Evolutionary conservation across 2,113 vertebrate species (phyloP).

Genomic region (Falcunculus frontatus): DNA sequence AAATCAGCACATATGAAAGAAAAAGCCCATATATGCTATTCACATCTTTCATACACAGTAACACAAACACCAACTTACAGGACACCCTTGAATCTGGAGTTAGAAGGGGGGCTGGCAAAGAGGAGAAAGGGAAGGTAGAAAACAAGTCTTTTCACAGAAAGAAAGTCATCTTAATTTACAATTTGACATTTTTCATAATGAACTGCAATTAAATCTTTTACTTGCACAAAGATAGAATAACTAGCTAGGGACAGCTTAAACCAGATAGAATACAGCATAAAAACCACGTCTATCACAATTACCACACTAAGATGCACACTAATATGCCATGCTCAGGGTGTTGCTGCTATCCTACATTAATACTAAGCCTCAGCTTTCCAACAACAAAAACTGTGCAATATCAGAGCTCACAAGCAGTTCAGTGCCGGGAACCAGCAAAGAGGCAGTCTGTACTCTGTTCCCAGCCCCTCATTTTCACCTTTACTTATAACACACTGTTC

Average conservation of each 20-base stretch:
- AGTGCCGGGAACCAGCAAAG: fast-evolving
- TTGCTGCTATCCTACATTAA: background rate
- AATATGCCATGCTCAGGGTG: background rate
- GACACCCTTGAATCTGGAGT: background rate
- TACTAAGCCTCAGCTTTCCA: background rate
- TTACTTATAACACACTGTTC: background rate
- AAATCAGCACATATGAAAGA: background rate
- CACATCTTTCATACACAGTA: background rate
- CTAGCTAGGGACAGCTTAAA: background rate
- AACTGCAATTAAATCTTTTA: background rate
- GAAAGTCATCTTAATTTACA: background rate
- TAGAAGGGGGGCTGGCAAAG: background rate
- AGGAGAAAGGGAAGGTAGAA: background rate
- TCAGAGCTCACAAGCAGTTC: background rate
- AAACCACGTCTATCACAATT: background rate
- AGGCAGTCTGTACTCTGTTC: background rate
- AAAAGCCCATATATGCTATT: background rate
- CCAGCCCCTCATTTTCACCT: background rate
- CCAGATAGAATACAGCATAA: background rate
- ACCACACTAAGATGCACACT: background rate
- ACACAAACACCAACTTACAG: background rate
- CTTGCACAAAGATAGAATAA: background rate
- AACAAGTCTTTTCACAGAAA: background rate
- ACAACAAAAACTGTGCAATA: background rate
- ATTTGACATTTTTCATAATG: background rate